A percentile compares a stretch with the other conserved stretches of the same genome.
Conservation (phyloP, 2,888 invertebrate genomes). For the Amaurobius ferox region DNA sequence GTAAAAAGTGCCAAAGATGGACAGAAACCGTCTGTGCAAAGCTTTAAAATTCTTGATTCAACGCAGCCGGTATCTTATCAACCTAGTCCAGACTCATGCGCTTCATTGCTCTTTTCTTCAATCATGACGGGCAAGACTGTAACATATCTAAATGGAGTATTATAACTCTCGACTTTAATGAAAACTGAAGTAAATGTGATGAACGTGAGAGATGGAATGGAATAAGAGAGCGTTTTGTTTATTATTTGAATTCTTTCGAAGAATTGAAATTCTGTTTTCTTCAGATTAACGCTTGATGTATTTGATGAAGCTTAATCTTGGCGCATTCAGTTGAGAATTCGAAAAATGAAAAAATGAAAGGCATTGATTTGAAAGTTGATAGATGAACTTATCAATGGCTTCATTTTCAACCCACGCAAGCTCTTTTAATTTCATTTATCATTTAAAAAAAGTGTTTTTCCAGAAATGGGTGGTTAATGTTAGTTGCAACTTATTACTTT, state of each 20-base stretch:
- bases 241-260: constrained; percentile 7
- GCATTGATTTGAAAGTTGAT: neutral
- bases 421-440: too few species aligned
- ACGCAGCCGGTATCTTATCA: constrained; percentile 64
- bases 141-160: constrained; percentile 27
- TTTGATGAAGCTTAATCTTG: neutral
- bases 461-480: too few species aligned
- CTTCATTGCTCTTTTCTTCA: constrained; percentile 57
- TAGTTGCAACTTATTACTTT: too few species aligned
- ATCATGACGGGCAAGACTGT: constrained; percentile 35
- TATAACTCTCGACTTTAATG: constrained; percentile 49
- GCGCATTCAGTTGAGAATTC: neutral
- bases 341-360: neutral
- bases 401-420: neutral
- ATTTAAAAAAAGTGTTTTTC: too few species aligned
- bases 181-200: constrained; percentile 51
- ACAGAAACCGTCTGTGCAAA: constrained; percentile 31
- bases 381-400: neutral
- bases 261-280: neutral
- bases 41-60: constrained; percentile 61
- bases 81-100: constrained; percentile 41
- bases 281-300: neutral
- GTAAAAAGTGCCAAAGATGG: constrained; percentile 52
- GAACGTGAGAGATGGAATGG: constrained; percentile 22
- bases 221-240: constrained; percentile 12